Evolutionary conservation across 2,888 invertebrate genomes (phyloP), one percentile per base, ranked within the genome.

Genomic region (Napeogenes inachia): DNA sequence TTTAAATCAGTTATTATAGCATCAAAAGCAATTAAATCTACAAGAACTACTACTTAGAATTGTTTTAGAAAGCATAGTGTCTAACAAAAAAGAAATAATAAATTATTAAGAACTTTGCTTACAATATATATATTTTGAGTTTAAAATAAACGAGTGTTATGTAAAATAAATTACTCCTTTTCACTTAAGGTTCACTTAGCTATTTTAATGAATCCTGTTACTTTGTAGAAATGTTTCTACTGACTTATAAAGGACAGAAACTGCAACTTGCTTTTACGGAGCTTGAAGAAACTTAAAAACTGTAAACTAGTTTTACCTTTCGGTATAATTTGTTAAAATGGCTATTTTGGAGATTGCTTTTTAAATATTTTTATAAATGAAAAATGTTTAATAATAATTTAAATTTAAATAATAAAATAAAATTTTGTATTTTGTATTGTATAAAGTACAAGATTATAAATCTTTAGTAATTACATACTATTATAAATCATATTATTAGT

Each of bases 141-240:
- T 42, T 42, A 42, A 42, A 10, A 13, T 10, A 53, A 50, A 33
- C 12, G 45, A 53, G 21, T n/a, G 33, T 42, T 10, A 42, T 42
- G 42, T 42, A 10, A 42, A 10, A 42, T 6, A 42, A 42, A 42
- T 42, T 8, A 42, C 42, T 42, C 38, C 30, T 47, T 12, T 38
- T 32, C 53, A 58, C 54, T 61, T 59, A 13, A 62, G 57, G 58
- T 50, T 56, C 55, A 57, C 63, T 64, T 60, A 60, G 62, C 62
- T 66, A 64, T 66, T 79, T 77, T 80, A 73, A 72, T 72, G 79
- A 80, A 77, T 73, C 71, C 73, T 72, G 75, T 74, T 71, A 62
- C 64, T 62, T 62, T 64, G 72, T 62, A 66, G 66, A 63, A 68
- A 67, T 67, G 63, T 69, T 66, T 66, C 66, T 59, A 63, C 50